Percentiles rank a stretch among this genome's conserved stretches.
phyloP scores from a whole-genome alignment of 2,888 invertebrate species.

The Aspidiotus rigidus region DNA sequence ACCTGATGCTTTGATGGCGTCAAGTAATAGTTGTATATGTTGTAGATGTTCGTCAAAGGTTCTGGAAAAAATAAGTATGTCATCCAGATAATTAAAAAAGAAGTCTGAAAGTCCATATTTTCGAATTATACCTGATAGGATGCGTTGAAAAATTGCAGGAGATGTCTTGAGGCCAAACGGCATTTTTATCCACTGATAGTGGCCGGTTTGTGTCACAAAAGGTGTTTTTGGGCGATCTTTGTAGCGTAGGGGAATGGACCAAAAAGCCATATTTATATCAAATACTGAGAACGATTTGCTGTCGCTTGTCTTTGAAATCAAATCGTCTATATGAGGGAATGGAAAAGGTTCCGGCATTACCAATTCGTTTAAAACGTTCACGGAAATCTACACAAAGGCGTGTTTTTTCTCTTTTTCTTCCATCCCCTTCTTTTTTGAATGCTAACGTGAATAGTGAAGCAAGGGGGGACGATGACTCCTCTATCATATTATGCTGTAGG shows the following conservation, averaged over 20 bases:
- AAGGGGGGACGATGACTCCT: too few species aligned
- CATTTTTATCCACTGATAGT: constrained; percentile 1
- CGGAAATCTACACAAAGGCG: too few species aligned
- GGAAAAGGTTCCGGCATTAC: too few species aligned
- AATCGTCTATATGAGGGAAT: constrained; percentile 1
- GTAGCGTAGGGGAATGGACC: neutral
- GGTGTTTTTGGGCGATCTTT: too few species aligned
- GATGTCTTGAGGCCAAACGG: too few species aligned
- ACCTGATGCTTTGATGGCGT: too few species aligned
- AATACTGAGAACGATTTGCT: constrained; percentile 9
- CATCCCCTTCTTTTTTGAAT: too few species aligned
- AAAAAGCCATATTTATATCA: constrained; percentile 8
- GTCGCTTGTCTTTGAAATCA: constrained; percentile 5
- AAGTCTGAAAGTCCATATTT: neutral
- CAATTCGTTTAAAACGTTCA: too few species aligned
- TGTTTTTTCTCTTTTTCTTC: too few species aligned
- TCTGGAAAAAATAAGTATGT: too few species aligned
- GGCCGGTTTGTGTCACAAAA: constrained; percentile 3
- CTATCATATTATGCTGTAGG: neutral
- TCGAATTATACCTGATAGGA: neutral
- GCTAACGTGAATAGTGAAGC: too few species aligned
- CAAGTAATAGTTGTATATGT: neutral
- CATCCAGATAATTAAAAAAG: too few species aligned
- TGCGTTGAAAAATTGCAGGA: constrained; percentile 6
- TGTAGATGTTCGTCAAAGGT: neutral